These are phyloP conservation scores for Calameuta filiformis DNA, from an alignment of 2,888 invertebrate genomes.

Conservation along the genomic window DNA sequence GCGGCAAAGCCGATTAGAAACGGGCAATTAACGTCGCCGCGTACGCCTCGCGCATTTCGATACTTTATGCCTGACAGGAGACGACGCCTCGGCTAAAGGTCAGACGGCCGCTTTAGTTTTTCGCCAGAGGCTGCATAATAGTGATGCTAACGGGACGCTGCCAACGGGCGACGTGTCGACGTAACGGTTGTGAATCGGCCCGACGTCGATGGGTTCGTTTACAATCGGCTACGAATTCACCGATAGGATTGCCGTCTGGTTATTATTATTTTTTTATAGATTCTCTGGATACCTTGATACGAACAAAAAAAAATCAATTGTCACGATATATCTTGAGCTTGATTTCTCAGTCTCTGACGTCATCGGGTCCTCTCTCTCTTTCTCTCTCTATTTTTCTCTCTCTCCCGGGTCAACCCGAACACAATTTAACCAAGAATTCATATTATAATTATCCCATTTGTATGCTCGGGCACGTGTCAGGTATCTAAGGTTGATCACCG, in stretches of 20 bases:
- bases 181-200: constrained; percentile 45
- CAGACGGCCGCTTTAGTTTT: not conserved
- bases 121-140: constrained; percentile 8
- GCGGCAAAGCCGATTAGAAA: not conserved
- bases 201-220: constrained; percentile 19
- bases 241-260: not conserved
- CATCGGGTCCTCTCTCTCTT: not conserved
- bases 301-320: no score
- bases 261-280: not conserved
- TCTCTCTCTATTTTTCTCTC: no score
- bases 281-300: no score
- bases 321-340: not conserved
- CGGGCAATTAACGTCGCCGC: not conserved
- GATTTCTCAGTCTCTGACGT: not conserved
- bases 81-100: not conserved
- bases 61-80: not conserved
- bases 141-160: constrained; percentile 1
- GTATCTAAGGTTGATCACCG: not conserved
- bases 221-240: not conserved
- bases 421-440: not conserved
- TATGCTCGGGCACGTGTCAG: not conserved
- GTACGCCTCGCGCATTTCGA: not conserved
- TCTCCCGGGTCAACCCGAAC: not conserved
- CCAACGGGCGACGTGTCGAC: constrained; percentile 10
- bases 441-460: not conserved